Percentiles rank a stretch among this genome's conserved stretches.
phyloP scores from a whole-genome alignment of 2,888 invertebrate species.

The Elmis aenea region DNA sequence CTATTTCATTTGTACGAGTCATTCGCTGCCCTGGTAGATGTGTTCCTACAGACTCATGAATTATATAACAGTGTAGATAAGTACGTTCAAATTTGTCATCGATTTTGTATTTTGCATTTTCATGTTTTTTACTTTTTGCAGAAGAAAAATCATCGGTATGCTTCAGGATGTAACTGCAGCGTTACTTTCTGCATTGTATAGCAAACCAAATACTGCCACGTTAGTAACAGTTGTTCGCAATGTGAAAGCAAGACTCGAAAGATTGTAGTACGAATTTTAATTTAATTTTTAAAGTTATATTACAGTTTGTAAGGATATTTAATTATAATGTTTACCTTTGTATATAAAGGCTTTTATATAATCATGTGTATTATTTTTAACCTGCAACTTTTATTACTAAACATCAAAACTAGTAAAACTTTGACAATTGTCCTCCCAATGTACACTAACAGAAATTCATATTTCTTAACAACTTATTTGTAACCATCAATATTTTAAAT shows the following conservation, averaged over 20 bases:
- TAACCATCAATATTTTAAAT: too few relatives aligned
- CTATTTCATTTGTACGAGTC: slow-evolving; percentile 81
- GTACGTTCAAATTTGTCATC: slow-evolving; percentile 33
- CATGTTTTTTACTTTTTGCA: slow-evolving; percentile 49
- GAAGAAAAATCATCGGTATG: slow-evolving; percentile 62
- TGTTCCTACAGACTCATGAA: slow-evolving; percentile 61
- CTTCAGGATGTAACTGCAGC: slow-evolving; percentile 71
- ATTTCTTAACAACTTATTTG: too few relatives aligned
- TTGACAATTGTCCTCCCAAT: too few relatives aligned
- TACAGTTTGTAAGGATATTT: too few relatives aligned
- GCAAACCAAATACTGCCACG: slow-evolving; percentile 62
- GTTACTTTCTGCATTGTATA: slow-evolving; percentile 71
- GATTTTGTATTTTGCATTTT: too few relatives aligned
- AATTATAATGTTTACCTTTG: too few relatives aligned
- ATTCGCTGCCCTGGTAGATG: slow-evolving; percentile 65
- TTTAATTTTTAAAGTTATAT: too few relatives aligned
- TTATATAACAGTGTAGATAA: slow-evolving; percentile 51
- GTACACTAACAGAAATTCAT: too few relatives aligned
- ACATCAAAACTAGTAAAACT: too few relatives aligned
- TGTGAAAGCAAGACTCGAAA: slow-evolving; percentile 56
- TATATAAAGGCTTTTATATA: too few relatives aligned
- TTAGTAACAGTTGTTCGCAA: slow-evolving; percentile 56
- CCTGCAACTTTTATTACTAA: too few relatives aligned
- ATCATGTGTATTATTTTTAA: too few relatives aligned
- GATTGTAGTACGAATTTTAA: slow-evolving; percentile 71